Evolutionary conservation across 2,113 vertebrate species (phyloP).

Genomic region (Fregetta grallaria): DNA sequence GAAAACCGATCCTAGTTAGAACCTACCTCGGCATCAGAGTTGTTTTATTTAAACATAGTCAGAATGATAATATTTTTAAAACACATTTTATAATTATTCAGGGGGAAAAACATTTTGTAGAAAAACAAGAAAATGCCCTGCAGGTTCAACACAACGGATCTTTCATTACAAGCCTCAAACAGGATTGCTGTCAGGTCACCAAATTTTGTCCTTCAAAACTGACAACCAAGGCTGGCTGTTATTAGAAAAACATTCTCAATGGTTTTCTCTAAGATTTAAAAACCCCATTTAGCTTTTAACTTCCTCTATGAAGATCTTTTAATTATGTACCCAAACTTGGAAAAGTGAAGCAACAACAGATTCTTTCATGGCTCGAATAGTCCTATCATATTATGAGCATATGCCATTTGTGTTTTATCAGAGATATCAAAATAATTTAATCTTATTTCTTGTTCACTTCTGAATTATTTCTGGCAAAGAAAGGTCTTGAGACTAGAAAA

Average conservation of each 20-base stretch:
- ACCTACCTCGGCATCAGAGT: not conserved
- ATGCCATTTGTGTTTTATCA: not conserved
- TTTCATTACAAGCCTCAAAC: conserved; percentile 1
- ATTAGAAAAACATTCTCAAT: not conserved
- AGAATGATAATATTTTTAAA: not conserved
- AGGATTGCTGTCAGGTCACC: conserved; percentile 4
- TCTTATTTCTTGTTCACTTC: not conserved
- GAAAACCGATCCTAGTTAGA: not conserved
- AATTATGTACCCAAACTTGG: not conserved
- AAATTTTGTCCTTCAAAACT: conserved; percentile 21
- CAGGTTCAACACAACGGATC: conserved; percentile 7
- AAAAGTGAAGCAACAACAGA: not conserved
- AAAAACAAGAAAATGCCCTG: conserved; percentile 7
- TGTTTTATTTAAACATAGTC: not conserved
- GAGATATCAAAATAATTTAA: not conserved
- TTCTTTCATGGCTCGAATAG: not conserved
- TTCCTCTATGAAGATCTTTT: not conserved
- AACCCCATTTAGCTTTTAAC: not conserved
- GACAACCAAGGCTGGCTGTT: not conserved
- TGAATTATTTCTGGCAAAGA: not conserved
- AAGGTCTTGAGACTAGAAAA: not conserved
- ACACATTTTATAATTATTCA: not conserved
- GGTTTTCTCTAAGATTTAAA: not conserved
- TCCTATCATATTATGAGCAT: not conserved
- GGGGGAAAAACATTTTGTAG: not conserved